These are phyloP conservation scores for Clitarchus hookeri DNA, from an alignment of 2,888 invertebrate species.

Conservation along the genomic window DNA sequence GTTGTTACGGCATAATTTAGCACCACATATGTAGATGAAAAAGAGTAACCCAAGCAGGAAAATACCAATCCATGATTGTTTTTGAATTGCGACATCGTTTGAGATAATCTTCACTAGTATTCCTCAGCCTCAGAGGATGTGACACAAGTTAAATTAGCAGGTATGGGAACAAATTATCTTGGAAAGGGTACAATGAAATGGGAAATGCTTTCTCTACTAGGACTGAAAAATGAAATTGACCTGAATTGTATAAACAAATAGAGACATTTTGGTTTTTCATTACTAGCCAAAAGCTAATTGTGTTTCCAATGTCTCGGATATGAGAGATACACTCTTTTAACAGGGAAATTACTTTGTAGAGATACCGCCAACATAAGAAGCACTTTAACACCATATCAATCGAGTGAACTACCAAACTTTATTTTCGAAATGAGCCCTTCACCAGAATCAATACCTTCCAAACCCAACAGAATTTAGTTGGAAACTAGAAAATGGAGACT, in stretches of 20 bases:
- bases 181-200: not conserved
- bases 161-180: not conserved
- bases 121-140: not conserved
- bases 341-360: too few relatives aligned
- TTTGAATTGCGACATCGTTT: not conserved
- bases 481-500: too few relatives aligned
- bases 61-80: slow-evolving; percentile 15
- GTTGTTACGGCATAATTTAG: not conserved
- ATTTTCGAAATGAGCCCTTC: too few relatives aligned
- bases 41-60: not conserved
- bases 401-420: too few relatives aligned
- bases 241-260: not conserved
- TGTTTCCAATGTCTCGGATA: too few relatives aligned
- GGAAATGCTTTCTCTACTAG: not conserved
- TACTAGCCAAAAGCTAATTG: too few relatives aligned
- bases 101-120: not conserved
- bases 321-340: too few relatives aligned
- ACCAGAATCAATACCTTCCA: too few relatives aligned
- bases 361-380: too few relatives aligned
- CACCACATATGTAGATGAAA: slow-evolving; percentile 5
- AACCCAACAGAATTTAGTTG: too few relatives aligned
- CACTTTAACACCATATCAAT: too few relatives aligned
- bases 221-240: not conserved
- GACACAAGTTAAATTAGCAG: not conserved
- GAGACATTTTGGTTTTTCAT: too few relatives aligned